Conservation (phyloP, 2,113 vertebrate species). For the Polypterus bichir region DNA sequence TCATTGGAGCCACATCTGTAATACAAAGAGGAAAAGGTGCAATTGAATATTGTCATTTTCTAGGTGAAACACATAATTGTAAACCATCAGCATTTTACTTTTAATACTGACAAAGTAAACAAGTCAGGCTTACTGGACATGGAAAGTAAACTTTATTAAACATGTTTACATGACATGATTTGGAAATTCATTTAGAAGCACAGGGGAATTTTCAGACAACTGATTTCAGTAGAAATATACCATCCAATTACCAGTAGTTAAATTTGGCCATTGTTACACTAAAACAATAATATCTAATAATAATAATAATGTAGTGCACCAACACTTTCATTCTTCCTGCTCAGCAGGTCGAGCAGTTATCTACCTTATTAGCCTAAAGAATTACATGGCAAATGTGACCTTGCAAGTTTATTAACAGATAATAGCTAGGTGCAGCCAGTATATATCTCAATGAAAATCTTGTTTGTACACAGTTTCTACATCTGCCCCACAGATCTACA, state of each 20-base stretch:
- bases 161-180: slow-evolving; percentile 73
- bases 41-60: slow-evolving; percentile 48
- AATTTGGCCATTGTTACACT: slow-evolving; percentile 50
- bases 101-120: slow-evolving; percentile 52
- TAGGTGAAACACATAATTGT: slow-evolving; percentile 57
- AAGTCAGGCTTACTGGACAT: slow-evolving; percentile 63
- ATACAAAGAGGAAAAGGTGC: slow-evolving; percentile 62
- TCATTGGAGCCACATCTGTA: slow-evolving; percentile 65
- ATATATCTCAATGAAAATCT: slow-evolving; percentile 68
- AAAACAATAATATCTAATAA: slow-evolving; percentile 65
- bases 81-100: slow-evolving; percentile 53
- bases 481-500: slow-evolving; percentile 73
- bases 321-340: slow-evolving; percentile 66
- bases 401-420: slow-evolving; percentile 64
- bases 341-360: slow-evolving; percentile 61
- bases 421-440: slow-evolving; percentile 73
- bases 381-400: slow-evolving; percentile 57
- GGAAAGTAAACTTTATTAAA: slow-evolving; percentile 82
- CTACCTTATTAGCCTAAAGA: slow-evolving; percentile 43
- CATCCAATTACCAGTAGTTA: slow-evolving; percentile 63
- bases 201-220: slow-evolving; percentile 70
- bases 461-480: slow-evolving; percentile 74
- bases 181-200: slow-evolving; percentile 74
- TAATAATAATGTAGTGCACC: slow-evolving; percentile 44
- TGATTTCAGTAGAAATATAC: slow-evolving; percentile 66